phyloP scores from a whole-genome alignment of 2,888 invertebrate species.

The Salticus scenicus region DNA sequence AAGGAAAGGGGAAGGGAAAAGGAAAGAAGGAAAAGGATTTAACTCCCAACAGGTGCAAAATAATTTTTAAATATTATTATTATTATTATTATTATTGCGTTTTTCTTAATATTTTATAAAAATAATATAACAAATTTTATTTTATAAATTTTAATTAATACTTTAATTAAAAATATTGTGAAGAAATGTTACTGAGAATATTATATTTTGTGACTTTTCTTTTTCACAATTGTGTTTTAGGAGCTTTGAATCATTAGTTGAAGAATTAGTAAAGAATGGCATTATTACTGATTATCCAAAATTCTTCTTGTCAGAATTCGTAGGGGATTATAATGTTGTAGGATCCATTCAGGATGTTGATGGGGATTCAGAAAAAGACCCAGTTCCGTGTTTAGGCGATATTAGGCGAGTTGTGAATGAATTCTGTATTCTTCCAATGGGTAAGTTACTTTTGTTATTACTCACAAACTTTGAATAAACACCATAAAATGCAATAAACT shows the following conservation, averaged over 20 bases:
- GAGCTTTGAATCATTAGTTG: conserved; percentile 91
- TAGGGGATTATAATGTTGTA: conserved; percentile 82
- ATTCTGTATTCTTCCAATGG: conserved; percentile 91
- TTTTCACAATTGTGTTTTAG: conserved; percentile 60
- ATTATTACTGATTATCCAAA: conserved; percentile 88
- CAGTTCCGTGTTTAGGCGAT: conserved; percentile 84
- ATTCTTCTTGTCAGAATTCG: conserved; percentile 82
- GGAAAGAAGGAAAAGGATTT: conserved; percentile 66
- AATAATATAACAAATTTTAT: no score
- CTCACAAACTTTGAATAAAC: no score
- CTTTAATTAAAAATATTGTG: no score
- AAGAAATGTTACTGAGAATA: no score
- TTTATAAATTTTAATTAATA: no score
- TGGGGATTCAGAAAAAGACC: conserved; percentile 78
- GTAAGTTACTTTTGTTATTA: no score
- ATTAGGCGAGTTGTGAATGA: conserved; percentile 89
- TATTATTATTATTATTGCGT: no score
- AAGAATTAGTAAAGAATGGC: conserved; percentile 92
- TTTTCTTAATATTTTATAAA: no score
- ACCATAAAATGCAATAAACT: no score
- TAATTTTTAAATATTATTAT: no score
- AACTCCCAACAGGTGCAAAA: conserved; percentile 61
- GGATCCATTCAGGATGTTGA: conserved; percentile 74
- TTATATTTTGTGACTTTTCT: background rate
- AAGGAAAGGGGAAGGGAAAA: conserved; percentile 64